These are phyloP conservation scores for Megalops cyprinoides DNA, from an alignment of 2,797 vertebrate species.

Conservation along the genomic window DNA sequence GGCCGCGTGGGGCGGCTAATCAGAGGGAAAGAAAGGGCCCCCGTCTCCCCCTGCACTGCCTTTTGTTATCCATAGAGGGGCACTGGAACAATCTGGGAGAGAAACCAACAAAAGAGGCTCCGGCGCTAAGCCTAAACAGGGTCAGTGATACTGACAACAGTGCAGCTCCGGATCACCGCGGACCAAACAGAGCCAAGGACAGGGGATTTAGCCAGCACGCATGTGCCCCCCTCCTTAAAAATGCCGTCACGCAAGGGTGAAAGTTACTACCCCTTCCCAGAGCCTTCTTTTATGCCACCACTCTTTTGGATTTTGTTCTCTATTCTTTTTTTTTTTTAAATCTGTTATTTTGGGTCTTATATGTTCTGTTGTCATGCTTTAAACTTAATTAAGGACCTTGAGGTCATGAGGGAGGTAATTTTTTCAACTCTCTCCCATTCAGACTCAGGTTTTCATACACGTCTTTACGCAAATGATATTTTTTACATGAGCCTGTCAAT, in stretches of 20 bases:
- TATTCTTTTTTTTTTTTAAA: too few relatives aligned
- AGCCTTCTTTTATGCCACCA: too few relatives aligned
- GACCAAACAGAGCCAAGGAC: background rate
- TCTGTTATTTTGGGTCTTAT: background rate
- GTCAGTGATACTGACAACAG: slow-evolving; percentile 36
- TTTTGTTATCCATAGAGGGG: slow-evolving; percentile 16
- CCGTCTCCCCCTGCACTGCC: background rate
- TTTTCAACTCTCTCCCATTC: too few relatives aligned
- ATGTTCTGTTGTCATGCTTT: background rate
- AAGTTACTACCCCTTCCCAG: too few relatives aligned
- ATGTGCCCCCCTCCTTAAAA: too few relatives aligned
- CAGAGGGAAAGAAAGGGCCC: slow-evolving; percentile 27
- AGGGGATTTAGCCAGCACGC: too few relatives aligned
- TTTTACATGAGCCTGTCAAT: too few relatives aligned
- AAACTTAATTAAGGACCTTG: background rate
- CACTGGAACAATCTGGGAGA: slow-evolving; percentile 1
- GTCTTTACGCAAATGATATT: too few relatives aligned
- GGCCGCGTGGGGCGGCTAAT: slow-evolving; percentile 29
- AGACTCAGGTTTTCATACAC: too few relatives aligned
- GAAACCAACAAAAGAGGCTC: slow-evolving; percentile 14
- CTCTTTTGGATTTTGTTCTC: too few relatives aligned
- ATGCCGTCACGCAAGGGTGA: too few relatives aligned
- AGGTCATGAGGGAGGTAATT: background rate
- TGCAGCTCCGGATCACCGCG: background rate
- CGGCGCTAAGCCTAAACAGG: slow-evolving; percentile 14